Evolutionary conservation across 2,888 invertebrate species (phyloP), one percentile per base, ranked within the genome.

Genomic region (Macrophya alboannulata): DNA sequence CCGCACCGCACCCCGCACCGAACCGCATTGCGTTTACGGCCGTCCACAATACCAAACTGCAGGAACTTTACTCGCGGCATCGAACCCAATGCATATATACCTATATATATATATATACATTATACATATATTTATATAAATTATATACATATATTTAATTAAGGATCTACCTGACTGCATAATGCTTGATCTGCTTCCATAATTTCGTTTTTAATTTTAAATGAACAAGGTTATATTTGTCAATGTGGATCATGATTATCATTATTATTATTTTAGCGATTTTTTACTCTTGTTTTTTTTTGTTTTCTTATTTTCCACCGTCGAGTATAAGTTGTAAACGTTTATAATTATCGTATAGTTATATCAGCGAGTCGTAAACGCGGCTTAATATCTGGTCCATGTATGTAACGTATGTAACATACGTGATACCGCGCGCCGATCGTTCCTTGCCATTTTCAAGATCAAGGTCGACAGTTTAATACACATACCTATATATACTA

Each of bases 21-120:
- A 62, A 89, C 90, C 89, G 90, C 87, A 89, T 89, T 89, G 89
- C 87, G 88, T 51, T 6, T 51, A 55, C 17, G 74, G 86, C 48
- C 62, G 25, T 62, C 25, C 62, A 3, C 12, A 25, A 6, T 4
- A 62, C 10, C 21, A 12, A 62, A 4, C 62, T 62, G 10, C 62
- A 25, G 62, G 62, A 62, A 9, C 25, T 62, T 40, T 43, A 43
- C 71, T 31, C 71, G n/a, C 40, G 43, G 2, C n/a, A 55, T 55
- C n/a, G 55, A n/a, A 17, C 3, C 31, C 31, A 3, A 31, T 31
- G 31, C 31, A 31, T 31, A 31, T 31, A 31, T 31, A 31, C 31
- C 31, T 31, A 3, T 31, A 45, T 9, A 15, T 0, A 55, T 8
- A n/a, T n/a, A n/a, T 55, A n/a, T 8, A n/a, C 8, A 55, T 55